phyloP scores from a whole-genome alignment of 2,888 invertebrate genomes.

The Alloplasta piceator region DNA sequence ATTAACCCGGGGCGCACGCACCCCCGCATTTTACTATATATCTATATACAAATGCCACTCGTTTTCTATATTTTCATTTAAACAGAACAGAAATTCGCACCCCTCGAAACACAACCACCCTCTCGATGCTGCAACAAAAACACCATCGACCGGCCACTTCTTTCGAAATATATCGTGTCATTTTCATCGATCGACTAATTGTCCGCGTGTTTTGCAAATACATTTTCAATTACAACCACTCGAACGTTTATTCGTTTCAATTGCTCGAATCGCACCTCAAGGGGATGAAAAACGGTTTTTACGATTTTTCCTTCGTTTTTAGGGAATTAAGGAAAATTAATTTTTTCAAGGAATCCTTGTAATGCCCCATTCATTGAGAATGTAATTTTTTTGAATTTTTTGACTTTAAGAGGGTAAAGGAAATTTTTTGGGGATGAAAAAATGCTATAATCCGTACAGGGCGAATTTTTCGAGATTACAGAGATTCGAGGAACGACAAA shows the following conservation, averaged over 20 bases:
- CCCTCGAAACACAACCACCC: constrained; percentile 36
- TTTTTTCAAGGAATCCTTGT: not conserved
- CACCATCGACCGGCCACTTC: not conserved
- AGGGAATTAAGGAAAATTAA: not conserved
- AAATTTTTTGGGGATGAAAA: not conserved
- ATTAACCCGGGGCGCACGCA: constrained; percentile 28
- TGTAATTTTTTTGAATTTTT: no score
- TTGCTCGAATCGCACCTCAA: not conserved
- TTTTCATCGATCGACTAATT: constrained; percentile 42
- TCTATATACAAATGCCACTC: constrained; percentile 38
- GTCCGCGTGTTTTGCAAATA: constrained; percentile 9
- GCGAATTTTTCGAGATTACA: not conserved
- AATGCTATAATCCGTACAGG: constrained; percentile 3
- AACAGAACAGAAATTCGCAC: constrained; percentile 60
- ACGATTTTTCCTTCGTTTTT: no score
- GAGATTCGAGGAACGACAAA: not conserved
- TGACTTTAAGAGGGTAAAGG: no score
- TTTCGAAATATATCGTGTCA: constrained; percentile 18
- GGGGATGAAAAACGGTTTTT: no score
- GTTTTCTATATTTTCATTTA: constrained; percentile 61
- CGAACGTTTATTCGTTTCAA: not conserved
- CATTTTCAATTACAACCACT: not conserved
- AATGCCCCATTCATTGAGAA: no score
- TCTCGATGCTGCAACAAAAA: constrained; percentile 4
- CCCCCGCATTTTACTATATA: not conserved